Conservation (phyloP, 2,888 invertebrate genomes). For the Caenorhabditis sinica region DNA sequence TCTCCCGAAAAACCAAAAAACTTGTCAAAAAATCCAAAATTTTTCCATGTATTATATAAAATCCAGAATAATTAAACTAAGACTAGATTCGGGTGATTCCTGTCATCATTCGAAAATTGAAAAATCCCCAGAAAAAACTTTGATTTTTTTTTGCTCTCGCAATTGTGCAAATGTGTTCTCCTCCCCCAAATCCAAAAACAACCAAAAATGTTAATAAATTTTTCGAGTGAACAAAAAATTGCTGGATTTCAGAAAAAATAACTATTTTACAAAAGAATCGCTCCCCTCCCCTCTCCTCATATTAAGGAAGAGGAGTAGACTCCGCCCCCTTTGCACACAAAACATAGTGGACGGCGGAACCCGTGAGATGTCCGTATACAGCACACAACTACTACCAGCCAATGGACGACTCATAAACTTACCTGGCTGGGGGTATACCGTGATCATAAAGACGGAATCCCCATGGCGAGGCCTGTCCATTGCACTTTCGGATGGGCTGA, state of each 20-base stretch:
- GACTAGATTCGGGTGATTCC: constrained; percentile 26
- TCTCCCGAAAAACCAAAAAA: constrained; percentile 14
- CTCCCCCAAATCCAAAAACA: neutral
- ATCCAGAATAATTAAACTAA: constrained; percentile 1
- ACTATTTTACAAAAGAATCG: too few relatives aligned
- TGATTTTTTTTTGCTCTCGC: constrained; percentile 11
- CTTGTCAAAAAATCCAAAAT: constrained; percentile 26
- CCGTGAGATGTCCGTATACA: constrained; percentile 28
- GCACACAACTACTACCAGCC: constrained; percentile 16
- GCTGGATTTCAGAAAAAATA: neutral
- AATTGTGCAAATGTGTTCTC: constrained; percentile 7
- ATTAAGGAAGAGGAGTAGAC: too few relatives aligned
- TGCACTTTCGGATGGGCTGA: constrained; percentile 89
- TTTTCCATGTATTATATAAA: neutral
- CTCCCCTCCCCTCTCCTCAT: too few relatives aligned
- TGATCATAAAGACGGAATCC: constrained; percentile 89
- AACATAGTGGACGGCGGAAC: constrained; percentile 19
- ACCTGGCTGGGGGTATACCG: constrained; percentile 89
- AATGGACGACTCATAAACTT: constrained; percentile 86
- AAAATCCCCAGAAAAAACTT: neutral
- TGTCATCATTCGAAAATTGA: constrained; percentile 36
- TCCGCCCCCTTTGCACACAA: constrained; percentile 32
- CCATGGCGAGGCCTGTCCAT: constrained; percentile 89
- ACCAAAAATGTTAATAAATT: constrained; percentile 25
- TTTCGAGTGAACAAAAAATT: constrained; percentile 1